A percentile compares a stretch with the other conserved stretches of the same genome.
Evolutionary conservation across 2,888 invertebrate species (phyloP).

Genomic region (Eurois occulta): DNA sequence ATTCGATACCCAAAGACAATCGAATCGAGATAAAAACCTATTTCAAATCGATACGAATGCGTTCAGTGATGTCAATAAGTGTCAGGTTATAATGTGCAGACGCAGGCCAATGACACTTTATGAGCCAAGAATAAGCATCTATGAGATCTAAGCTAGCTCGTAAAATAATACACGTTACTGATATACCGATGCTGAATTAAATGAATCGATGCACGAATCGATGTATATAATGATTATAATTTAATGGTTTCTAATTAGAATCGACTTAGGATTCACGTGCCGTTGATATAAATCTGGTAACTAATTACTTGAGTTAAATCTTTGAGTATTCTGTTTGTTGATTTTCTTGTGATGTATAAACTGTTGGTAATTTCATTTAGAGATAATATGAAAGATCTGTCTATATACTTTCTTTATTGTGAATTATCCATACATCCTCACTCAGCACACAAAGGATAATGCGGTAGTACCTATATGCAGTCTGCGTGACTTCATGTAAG

Average conservation of each 20-base stretch:
- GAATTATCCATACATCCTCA: background rate
- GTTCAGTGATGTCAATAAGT: slow-evolving; percentile 60
- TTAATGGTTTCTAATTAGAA: slow-evolving; percentile 62
- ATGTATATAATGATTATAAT: slow-evolving; percentile 56
- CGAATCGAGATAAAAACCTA: slow-evolving; percentile 41
- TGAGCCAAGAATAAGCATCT: slow-evolving; percentile 51
- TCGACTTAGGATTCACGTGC: slow-evolving; percentile 33
- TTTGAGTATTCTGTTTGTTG: slow-evolving; percentile 6
- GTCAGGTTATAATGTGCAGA: slow-evolving; percentile 51
- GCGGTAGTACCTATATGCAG: background rate
- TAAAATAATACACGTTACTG: slow-evolving; percentile 57
- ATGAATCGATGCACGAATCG: slow-evolving; percentile 53
- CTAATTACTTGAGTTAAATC: slow-evolving; percentile 47
- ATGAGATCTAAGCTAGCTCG: slow-evolving; percentile 53
- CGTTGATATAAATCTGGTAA: slow-evolving; percentile 47
- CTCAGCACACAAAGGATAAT: background rate
- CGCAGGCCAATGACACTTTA: slow-evolving; percentile 57
- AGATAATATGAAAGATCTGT: no score
- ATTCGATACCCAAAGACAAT: slow-evolving; percentile 40
- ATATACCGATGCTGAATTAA: slow-evolving; percentile 54
- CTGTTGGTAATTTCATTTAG: background rate
- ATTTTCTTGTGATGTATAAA: background rate
- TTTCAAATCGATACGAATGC: slow-evolving; percentile 58
- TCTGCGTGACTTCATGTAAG: background rate
- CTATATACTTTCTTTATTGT: background rate